Percentiles rank a stretch among this genome's conserved stretches.
Conservation (phyloP, 2,888 invertebrate species). For the Quadroppia sp. region DNA sequence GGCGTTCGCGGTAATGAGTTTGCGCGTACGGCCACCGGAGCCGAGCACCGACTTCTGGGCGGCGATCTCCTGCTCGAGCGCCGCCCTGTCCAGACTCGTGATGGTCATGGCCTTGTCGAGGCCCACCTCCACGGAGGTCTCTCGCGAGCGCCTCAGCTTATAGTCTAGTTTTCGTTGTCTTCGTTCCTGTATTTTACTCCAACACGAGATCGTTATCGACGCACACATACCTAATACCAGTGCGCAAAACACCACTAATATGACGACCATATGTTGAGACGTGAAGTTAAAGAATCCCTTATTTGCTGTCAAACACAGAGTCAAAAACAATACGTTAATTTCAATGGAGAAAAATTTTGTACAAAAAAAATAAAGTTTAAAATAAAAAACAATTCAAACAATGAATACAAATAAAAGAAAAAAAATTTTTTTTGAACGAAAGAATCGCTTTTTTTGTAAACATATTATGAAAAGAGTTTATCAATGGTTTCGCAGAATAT, state of each 20-base stretch:
- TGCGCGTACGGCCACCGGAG: constrained; percentile 31
- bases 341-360: too few species aligned
- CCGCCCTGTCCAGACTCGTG: constrained; percentile 35
- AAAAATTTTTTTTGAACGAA: too few species aligned
- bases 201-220: constrained; percentile 81
- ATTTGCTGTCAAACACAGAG: constrained; percentile 34
- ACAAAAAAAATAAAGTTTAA: too few species aligned
- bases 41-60: constrained; percentile 7
- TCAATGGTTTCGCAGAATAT: too few species aligned
- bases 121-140: constrained; percentile 46
- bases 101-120: constrained; percentile 43
- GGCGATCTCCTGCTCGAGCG: constrained; percentile 32
- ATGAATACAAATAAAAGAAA: too few species aligned
- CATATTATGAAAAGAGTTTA: too few species aligned
- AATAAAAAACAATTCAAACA: too few species aligned
- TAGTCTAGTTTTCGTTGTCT: constrained; percentile 48
- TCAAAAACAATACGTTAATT: too few species aligned
- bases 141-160: constrained; percentile 48
- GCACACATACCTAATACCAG: constrained; percentile 82
- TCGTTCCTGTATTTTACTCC: constrained; percentile 69
- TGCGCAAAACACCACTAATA: constrained; percentile 78
- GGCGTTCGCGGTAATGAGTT: constrained; percentile 37
- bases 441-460: too few species aligned
- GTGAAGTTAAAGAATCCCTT: constrained; percentile 46
- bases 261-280: constrained; percentile 67